phyloP scores from a whole-genome alignment of 2,888 invertebrate genomes.

The Agrochola macilenta region DNA sequence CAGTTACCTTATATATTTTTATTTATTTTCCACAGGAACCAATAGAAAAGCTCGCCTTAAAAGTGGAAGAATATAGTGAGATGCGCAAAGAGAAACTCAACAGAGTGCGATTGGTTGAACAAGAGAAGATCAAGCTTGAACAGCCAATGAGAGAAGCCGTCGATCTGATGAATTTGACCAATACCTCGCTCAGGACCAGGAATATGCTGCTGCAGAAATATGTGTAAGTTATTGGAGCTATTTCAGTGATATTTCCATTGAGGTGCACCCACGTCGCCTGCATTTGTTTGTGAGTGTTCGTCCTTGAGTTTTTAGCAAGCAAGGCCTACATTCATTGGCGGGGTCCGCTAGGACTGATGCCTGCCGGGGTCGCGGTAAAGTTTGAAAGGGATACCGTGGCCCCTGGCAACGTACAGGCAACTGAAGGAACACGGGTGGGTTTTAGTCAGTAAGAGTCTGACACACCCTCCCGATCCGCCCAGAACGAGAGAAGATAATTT shows the following conservation, averaged over 20 bases:
- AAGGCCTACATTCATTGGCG: not conserved
- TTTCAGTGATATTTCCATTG: not conserved
- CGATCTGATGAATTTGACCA: slow-evolving; percentile 94
- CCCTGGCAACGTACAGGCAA: too few relatives aligned
- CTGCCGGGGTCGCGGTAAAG: too few relatives aligned
- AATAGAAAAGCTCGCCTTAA: slow-evolving; percentile 93
- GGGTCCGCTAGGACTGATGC: too few relatives aligned
- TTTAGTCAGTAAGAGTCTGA: too few relatives aligned
- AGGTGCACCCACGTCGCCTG: not conserved
- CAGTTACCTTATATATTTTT: not conserved
- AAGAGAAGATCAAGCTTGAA: slow-evolving; percentile 94
- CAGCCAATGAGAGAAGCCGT: slow-evolving; percentile 95
- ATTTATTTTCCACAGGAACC: slow-evolving; percentile 91
- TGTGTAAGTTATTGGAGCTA: slow-evolving; percentile 85
- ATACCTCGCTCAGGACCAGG: slow-evolving; percentile 92
- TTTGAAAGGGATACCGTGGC: too few relatives aligned
- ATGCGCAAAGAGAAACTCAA: slow-evolving; percentile 95
- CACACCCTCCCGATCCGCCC: too few relatives aligned
- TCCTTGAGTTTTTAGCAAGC: not conserved
- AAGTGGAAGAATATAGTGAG: slow-evolving; percentile 94
- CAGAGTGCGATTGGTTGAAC: slow-evolving; percentile 94
- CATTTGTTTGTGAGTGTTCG: not conserved
- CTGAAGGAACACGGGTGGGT: too few relatives aligned
- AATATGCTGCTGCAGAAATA: slow-evolving; percentile 94
- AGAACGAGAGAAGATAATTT: too few relatives aligned